Conservation (phyloP, 2,888 invertebrate genomes). For the Synergus itoensis region DNA sequence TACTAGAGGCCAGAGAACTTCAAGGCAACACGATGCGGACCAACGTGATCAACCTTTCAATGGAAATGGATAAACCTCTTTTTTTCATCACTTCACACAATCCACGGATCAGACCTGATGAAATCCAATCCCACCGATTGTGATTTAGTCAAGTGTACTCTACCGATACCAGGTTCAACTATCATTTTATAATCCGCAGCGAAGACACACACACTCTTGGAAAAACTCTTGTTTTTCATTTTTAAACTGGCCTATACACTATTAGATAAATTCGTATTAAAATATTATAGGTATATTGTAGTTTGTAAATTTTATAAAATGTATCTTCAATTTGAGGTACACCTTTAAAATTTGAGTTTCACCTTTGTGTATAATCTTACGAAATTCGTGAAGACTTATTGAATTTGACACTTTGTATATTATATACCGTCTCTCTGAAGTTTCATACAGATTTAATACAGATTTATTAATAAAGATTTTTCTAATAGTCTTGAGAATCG, state of each 20-base stretch:
- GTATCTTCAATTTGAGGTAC: neutral
- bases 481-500: neutral
- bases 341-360: neutral
- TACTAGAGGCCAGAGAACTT: neutral
- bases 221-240: neutral
- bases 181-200: neutral
- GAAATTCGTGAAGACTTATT: too few species aligned
- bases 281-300: neutral
- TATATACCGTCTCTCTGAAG: too few species aligned
- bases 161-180: neutral
- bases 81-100: neutral
- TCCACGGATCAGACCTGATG: neutral
- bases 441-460: neutral
- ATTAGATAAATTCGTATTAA: neutral
- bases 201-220: neutral
- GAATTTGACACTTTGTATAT: too few species aligned
- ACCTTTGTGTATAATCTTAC: too few species aligned
- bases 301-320: neutral
- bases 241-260: neutral
- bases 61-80: slow-evolving; percentile 3
- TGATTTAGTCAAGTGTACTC: neutral
- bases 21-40: neutral
- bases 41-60: neutral
- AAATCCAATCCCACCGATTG: neutral
- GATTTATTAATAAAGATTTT: neutral